These are phyloP conservation scores for Eospalax fontanierii DNA, from an alignment of 2,797 vertebrate species.

Conservation along the genomic window DNA sequence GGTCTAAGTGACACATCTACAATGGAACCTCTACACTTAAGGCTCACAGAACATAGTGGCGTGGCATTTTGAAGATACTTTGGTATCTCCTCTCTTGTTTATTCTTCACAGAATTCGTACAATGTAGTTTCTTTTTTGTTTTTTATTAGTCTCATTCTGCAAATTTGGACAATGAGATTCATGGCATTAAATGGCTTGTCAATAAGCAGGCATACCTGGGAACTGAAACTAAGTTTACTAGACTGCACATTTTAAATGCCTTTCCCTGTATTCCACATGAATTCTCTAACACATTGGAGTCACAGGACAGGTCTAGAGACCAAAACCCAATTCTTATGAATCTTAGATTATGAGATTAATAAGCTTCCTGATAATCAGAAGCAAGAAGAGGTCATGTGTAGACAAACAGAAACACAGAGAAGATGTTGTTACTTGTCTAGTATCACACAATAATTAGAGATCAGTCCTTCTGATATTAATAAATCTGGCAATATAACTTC, in stretches of 20 bases:
- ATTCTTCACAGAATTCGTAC: conserved; percentile 49
- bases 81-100: conserved; percentile 22
- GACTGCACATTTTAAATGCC: conserved; percentile 50
- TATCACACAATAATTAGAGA: conserved; percentile 52
- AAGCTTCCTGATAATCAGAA: conserved; percentile 44
- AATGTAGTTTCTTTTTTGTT: too few species aligned
- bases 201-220: neutral
- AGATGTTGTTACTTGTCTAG: conserved; percentile 51
- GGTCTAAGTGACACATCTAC: too few species aligned
- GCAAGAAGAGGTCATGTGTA: conserved; percentile 35
- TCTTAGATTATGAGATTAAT: conserved; percentile 67
- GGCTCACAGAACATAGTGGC: too few species aligned
- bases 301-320: neutral
- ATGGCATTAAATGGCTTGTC: conserved; percentile 46
- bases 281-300: conserved; percentile 55
- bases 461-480: conserved; percentile 27
- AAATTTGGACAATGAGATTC: conserved; percentile 25
- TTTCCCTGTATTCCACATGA: neutral
- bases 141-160: conserved; percentile 55
- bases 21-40: too few species aligned
- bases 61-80: conserved; percentile 54
- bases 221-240: conserved; percentile 41
- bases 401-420: conserved; percentile 62
- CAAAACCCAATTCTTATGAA: conserved; percentile 63
- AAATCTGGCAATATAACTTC: conserved; percentile 37